phyloP scores from a whole-genome alignment of 1,140 invertebrate species.

The Carposina sasakii region DNA sequence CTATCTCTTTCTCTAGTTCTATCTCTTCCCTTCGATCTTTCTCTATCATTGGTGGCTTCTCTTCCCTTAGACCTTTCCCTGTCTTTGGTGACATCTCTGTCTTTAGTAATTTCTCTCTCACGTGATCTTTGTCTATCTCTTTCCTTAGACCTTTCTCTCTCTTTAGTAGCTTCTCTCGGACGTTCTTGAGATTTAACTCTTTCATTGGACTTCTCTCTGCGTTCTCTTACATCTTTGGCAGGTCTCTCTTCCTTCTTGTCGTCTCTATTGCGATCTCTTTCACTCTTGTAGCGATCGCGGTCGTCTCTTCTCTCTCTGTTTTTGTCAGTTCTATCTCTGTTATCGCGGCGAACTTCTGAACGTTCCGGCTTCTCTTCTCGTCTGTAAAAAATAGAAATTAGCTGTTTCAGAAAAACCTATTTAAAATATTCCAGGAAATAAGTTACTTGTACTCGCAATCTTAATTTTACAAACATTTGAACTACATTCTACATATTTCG shows the following conservation, averaged over 20 bases:
- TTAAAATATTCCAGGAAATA: too few relatives aligned
- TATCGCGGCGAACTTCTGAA: conserved; percentile 23
- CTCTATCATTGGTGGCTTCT: not conserved
- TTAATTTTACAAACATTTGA: too few relatives aligned
- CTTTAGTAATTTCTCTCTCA: not conserved
- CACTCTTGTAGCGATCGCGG: conserved; percentile 32
- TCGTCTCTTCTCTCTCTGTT: conserved; percentile 27
- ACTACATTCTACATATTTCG: too few relatives aligned
- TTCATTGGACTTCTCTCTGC: not conserved
- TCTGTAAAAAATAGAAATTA: conserved; percentile 17
- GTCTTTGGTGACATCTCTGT: conserved; percentile 2
- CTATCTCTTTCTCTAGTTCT: conserved; percentile 18
- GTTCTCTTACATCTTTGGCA: conserved; percentile 10
- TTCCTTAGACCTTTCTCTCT: conserved; percentile 7
- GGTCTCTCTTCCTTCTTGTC: conserved; percentile 7
- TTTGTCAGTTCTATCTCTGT: conserved; percentile 10
- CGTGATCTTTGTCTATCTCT: conserved; percentile 18
- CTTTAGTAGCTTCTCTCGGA: not conserved
- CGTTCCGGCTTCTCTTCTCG: conserved; percentile 30
- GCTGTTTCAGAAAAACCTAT: too few relatives aligned
- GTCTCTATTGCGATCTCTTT: conserved; percentile 22
- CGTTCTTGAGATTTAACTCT: too few relatives aligned
- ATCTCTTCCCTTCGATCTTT: conserved; percentile 10
- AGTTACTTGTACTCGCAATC: too few relatives aligned
- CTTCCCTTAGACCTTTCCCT: not conserved